Evolutionary conservation across 2,797 vertebrate species (phyloP), one percentile per base, ranked within the genome.

Genomic region (Chrysocyon brachyurus): DNA sequence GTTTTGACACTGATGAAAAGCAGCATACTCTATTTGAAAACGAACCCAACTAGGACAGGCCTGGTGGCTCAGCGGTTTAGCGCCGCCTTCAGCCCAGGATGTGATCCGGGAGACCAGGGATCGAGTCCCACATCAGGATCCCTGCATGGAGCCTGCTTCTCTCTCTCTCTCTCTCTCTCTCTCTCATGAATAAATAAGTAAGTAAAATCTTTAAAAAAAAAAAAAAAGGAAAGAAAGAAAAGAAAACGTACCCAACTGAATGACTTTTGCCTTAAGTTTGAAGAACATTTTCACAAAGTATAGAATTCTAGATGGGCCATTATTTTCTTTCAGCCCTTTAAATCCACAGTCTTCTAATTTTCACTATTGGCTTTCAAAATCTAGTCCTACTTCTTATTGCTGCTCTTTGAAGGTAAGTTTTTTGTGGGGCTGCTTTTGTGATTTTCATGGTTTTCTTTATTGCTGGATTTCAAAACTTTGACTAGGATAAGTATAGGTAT

Each of bases 401-500:
- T 64, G 21, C 10, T 90, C 63, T 87, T 57, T 82, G 59, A 92
- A 64, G 33, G 28, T 84, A 92, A 52, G 24, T 83, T 70, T 56
- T 61, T 54, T 72, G 33, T 66, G 70, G 90, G 63, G 52, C 57
- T 93, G n/a, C 40, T 84, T 90, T 56, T 61, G 46, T 91, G 61
- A 75, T 61, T 91, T 97, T 89, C 61, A 89, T 61, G 33, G 63
- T 68, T 92, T 90, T 90, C 16, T 91, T 49, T 88, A 68, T 24
- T 87, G 49, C 24, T 78, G 5, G 63, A 72, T 87, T 93, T 64
- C 9, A 31, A 72, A 87, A 66, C 49, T 91, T 87, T 84, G 70
- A 79, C 14, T 52, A 75, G 5, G 52, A 24, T 59, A 6, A 79
- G 28, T 21, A 61, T 26, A 59, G 52, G 12, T 54, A 14, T 12